Conservation (phyloP, 2,113 vertebrate species). For the Ascaphus truei region DNA sequence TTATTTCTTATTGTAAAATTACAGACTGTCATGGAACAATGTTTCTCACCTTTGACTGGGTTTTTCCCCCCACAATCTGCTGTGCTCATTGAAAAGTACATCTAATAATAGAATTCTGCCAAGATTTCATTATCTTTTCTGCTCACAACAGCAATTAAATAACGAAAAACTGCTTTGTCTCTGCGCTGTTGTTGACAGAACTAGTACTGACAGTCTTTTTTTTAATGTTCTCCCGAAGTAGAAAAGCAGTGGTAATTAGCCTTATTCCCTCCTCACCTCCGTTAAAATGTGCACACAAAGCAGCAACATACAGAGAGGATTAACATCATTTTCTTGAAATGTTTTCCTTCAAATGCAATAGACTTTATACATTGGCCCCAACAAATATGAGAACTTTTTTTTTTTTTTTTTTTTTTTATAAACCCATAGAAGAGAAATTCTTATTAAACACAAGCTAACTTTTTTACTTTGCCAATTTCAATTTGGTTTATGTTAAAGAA, state of each 20-base stretch:
- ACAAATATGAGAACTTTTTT: neutral
- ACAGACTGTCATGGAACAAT: neutral
- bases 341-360: neutral
- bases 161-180: constrained; percentile 19
- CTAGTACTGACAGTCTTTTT: constrained; percentile 16
- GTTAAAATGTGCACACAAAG: constrained; percentile 12
- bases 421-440: neutral
- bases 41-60: neutral
- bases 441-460: neutral
- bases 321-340: constrained; percentile 21
- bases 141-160: constrained; percentile 30
- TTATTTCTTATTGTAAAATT: neutral
- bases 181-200: constrained; percentile 6
- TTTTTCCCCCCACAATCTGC: neutral
- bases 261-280: constrained; percentile 11
- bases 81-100: neutral
- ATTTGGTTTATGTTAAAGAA: neutral
- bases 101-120: constrained; percentile 22
- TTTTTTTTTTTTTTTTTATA: neutral
- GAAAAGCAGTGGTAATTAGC: constrained; percentile 23
- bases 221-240: constrained; percentile 6
- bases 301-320: neutral
- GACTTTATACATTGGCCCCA: neutral
- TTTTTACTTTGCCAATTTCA: constrained; percentile 8
- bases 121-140: constrained; percentile 27